Base-by-base conservation (phyloP, 2,113 vertebrate species). In the Okapia johnstoni region DNA sequence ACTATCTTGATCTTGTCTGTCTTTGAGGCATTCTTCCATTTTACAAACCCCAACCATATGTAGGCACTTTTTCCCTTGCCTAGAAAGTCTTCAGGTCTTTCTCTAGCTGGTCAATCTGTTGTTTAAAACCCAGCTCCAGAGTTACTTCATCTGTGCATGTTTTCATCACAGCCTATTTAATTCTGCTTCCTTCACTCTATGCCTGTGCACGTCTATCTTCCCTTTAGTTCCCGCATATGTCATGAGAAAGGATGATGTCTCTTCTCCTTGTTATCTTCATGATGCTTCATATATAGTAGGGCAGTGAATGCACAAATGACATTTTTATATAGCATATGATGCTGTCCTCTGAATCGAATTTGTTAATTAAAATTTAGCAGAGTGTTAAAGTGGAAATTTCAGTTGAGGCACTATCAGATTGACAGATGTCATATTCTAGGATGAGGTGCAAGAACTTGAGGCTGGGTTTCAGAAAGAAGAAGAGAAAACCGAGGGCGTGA, bases 111-210 rank as follows among this genome's bases (percentile, higher is more conserved):
- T 2, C 33, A 30, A 5, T 15, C 26, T 43, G 15, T 7, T 60
- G 16, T 23, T 26, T 4, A 76, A 83, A 88, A 21, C 2, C 2
- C n/a, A 73, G n/a, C 33, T 50, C 43, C 9, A 13, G 0, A 0
- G 6, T 50, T 4, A 9, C 50, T 57, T 3, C 5, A 0, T 7
- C 23, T 5, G 13, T 21, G 1, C 43, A 0, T 8, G 16, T 57
- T 40, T 40, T 76, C 28, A 2, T 3, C 26, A 5, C 5, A 14
- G 15, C 3, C 12, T 5, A 7, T 0, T 2, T n/a, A 40, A n/a
- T 21, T 19, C 30, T 48, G 11, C 33, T 21, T 1, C 3, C 21
- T 21, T 33, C 6, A 13, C 36, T 33, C 15, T 8, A 36, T 61
- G 17, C 21, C 23, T 17, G 7, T 11, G 0, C 28, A 19, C 23